A percentile compares a stretch with the other conserved stretches of the same genome.
These are phyloP conservation scores for Eugnorisma glareosa DNA, from an alignment of 2,888 invertebrate genomes.

Conservation along the genomic window DNA sequence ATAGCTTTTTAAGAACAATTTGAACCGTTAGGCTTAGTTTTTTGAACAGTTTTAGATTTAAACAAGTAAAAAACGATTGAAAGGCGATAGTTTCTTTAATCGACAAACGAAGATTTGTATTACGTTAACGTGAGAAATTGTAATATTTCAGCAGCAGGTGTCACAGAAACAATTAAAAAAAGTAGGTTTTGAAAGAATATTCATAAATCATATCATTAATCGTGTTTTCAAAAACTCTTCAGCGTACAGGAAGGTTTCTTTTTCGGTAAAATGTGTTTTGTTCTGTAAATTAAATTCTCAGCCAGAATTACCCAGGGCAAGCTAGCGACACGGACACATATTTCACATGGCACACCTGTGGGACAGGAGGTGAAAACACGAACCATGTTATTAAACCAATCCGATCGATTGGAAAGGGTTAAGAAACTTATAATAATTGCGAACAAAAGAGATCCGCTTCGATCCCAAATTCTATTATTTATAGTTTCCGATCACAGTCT, in stretches of 20 bases:
- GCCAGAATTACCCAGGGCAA: constrained; percentile 24
- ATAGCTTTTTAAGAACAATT: constrained; percentile 70
- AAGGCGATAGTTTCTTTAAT: constrained; percentile 29
- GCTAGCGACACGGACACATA: constrained; percentile 43
- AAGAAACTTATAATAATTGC: constrained; percentile 85
- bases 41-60: constrained; percentile 50
- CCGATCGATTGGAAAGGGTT: constrained; percentile 89
- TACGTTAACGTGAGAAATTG: constrained; percentile 11
- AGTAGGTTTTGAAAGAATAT: neutral
- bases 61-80: constrained; percentile 51
- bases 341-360: constrained; percentile 82
- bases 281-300: constrained; percentile 14
- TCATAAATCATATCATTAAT: neutral
- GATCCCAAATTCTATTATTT: constrained; percentile 88
- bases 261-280: too few species aligned
- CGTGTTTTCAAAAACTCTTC: neutral
- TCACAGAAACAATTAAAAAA: neutral
- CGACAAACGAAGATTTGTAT: constrained; percentile 20
- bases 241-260: too few species aligned
- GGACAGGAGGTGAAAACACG: constrained; percentile 81
- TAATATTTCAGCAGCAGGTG: neutral
- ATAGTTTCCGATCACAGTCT: constrained; percentile 89
- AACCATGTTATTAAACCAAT: constrained; percentile 88
- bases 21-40: constrained; percentile 72
- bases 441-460: constrained; percentile 90